phyloP scores from a whole-genome alignment of 2,888 invertebrate species.

The Suillia variegata region DNA sequence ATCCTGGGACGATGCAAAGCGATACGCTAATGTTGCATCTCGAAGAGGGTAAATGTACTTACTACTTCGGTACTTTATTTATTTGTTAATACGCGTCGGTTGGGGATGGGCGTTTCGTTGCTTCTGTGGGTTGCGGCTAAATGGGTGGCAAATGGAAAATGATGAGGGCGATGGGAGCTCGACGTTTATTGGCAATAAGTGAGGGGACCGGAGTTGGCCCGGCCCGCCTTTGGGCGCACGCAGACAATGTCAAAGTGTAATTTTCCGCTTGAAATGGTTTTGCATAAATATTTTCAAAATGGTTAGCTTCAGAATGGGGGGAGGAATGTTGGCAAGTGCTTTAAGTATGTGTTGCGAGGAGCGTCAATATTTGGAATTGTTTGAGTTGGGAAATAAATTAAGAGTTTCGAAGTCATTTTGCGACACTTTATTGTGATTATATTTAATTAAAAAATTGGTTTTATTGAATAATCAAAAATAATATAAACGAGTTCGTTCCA shows the following conservation, averaged over 20 bases:
- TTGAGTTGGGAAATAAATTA: no score
- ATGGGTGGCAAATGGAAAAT: slow-evolving; percentile 4
- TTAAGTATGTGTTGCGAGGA: no score
- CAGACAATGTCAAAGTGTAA: slow-evolving; percentile 56
- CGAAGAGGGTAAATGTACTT: slow-evolving; percentile 29
- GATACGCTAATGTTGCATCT: slow-evolving; percentile 33
- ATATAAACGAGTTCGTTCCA: no score
- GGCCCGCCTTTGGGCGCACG: slow-evolving; percentile 28
- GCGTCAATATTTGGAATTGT: no score
- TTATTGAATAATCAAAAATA: no score
- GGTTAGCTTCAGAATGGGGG: background rate
- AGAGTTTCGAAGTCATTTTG: no score
- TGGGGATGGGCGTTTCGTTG: slow-evolving; percentile 42
- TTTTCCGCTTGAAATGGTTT: slow-evolving; percentile 56
- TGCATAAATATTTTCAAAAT: slow-evolving; percentile 35
- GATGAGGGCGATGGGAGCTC: slow-evolving; percentile 20
- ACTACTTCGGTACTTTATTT: slow-evolving; percentile 28
- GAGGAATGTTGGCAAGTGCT: background rate
- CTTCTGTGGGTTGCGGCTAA: no score
- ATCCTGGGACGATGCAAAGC: no score
- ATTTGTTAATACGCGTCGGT: slow-evolving; percentile 35
- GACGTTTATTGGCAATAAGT: slow-evolving; percentile 56
- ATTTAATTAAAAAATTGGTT: no score
- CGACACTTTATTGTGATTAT: no score
- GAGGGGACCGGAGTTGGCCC: slow-evolving; percentile 25